A percentile compares a stretch with the other conserved stretches of the same genome.
Conservation (phyloP, 2,888 invertebrate genomes). For the Litoditis marina region DNA sequence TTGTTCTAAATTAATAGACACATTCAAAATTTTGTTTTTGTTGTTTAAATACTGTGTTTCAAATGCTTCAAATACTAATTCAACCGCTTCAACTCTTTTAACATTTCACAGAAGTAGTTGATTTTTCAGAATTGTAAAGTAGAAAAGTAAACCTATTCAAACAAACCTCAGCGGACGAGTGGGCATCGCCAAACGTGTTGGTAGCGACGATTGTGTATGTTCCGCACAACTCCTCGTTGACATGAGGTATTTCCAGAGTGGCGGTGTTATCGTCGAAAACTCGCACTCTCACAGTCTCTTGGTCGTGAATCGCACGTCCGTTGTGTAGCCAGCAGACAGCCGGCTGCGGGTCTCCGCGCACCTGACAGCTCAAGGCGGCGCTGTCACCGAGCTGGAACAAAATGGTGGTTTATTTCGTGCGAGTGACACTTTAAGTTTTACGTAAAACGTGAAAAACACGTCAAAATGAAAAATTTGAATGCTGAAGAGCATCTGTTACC, state of each 20-base stretch:
- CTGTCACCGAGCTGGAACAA: conserved; percentile 28
- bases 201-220: conserved; percentile 57
- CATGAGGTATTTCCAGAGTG: conserved; percentile 44
- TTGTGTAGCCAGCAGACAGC: conserved; percentile 58
- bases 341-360: conserved; percentile 51
- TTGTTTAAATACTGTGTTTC: no score
- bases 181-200: conserved; percentile 53
- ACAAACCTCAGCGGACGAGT: conserved; percentile 48
- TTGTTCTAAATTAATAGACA: no score
- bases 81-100: no score
- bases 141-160: not conserved
- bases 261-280: conserved; percentile 50
- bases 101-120: no score
- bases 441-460: no score
- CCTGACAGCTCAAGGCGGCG: conserved; percentile 45
- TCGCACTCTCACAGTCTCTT: conserved; percentile 31
- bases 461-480: no score
- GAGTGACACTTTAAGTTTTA: no score
- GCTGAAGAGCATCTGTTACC: no score
- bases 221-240: conserved; percentile 45
- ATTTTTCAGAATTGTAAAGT: no score
- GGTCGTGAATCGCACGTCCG: conserved; percentile 53
- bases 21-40: no score
- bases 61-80: no score
- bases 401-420: no score